Evolutionary conservation across 2,797 vertebrate species (phyloP).

Genomic region (Chrosomus eos): DNA sequence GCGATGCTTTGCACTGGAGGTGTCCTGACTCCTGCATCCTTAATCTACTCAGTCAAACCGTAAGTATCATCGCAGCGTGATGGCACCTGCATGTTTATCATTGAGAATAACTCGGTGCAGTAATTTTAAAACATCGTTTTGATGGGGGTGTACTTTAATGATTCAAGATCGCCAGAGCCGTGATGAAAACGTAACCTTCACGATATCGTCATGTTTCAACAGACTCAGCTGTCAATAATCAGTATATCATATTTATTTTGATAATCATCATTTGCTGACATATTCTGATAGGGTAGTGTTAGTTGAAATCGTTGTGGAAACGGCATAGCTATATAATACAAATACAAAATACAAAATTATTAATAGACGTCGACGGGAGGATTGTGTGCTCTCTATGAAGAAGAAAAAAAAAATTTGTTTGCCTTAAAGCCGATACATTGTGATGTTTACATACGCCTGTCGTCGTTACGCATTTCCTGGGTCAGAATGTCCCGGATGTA

Average conservation of each 20-base stretch:
- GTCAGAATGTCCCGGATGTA: conserved; percentile 17
- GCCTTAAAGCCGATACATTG: conserved; percentile 5
- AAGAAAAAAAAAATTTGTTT: not conserved
- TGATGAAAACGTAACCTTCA: not conserved
- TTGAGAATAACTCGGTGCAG: not conserved
- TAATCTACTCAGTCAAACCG: conserved; percentile 37
- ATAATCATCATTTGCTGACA: conserved; percentile 9
- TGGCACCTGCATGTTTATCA: not conserved
- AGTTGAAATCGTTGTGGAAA: not conserved
- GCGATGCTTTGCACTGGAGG: conserved; percentile 27
- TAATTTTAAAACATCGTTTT: not conserved
- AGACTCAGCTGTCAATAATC: not conserved
- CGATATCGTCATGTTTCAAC: not conserved
- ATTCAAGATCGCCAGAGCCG: not conserved
- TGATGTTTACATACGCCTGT: conserved; percentile 31
- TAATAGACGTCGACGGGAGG: not conserved
- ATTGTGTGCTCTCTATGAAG: not conserved
- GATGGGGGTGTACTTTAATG: not conserved
- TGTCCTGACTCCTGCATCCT: conserved; percentile 23
- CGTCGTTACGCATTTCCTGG: conserved; percentile 38
- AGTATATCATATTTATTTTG: not conserved
- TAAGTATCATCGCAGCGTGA: conserved; percentile 40
- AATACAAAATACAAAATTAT: not conserved
- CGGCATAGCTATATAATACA: not conserved
- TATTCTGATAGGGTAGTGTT: not conserved